Evolutionary conservation across 2,797 vertebrate genomes (phyloP).

Genomic region (Allobates femoralis): DNA sequence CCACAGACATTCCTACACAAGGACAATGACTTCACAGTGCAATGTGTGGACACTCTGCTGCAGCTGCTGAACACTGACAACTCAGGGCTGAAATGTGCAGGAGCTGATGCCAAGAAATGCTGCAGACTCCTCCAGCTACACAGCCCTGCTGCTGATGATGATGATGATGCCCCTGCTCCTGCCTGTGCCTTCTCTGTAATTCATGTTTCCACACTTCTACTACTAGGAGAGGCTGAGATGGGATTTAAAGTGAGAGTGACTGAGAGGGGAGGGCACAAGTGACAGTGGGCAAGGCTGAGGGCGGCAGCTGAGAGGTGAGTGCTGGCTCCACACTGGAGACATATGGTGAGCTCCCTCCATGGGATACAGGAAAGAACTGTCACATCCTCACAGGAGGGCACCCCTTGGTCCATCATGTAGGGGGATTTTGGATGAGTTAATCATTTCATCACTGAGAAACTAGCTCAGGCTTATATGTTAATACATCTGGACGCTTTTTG

Average conservation of each 20-base stretch:
- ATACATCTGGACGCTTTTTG: too few species aligned
- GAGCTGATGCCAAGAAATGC: not conserved
- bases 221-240: slow-evolving; percentile 26
- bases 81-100: not conserved
- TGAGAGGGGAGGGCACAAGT: slow-evolving; percentile 27
- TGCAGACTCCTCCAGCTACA: not conserved
- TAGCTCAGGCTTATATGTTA: not conserved
- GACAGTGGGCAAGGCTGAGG: slow-evolving; percentile 28
- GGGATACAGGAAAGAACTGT: not conserved
- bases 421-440: not conserved
- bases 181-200: not conserved
- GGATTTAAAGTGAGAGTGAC: slow-evolving; percentile 58
- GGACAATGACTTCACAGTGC: not conserved
- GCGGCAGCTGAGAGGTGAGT: slow-evolving; percentile 4
- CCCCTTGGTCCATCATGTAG: not conserved
- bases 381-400: too few species aligned
- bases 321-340: not conserved
- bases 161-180: not conserved
- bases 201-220: slow-evolving; percentile 58
- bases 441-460: not conserved
- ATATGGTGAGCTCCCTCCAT: not conserved
- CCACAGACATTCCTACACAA: not conserved
- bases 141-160: not conserved
- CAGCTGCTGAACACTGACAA: slow-evolving; percentile 4
- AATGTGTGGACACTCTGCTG: not conserved